Base-by-base conservation (phyloP, 2,113 vertebrate species). In the Clarias macrocephalus region DNA sequence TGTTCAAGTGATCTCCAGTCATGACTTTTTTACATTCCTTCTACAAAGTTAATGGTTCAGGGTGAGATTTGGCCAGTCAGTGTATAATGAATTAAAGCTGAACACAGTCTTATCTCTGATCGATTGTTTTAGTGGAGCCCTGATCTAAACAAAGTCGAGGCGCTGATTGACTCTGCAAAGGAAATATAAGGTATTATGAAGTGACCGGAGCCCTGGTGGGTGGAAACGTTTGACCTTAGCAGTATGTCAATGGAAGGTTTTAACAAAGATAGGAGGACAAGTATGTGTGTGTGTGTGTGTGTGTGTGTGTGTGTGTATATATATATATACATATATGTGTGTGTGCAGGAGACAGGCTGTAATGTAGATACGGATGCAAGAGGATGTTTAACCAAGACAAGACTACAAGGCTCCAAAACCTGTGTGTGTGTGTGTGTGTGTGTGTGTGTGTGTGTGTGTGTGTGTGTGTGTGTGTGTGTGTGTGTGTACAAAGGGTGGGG, bases 401-500 rank as follows among this genome's bases (percentile, higher is more conserved):
- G 30, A 66, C 80, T n/a, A 56, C 3, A 80, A 52, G 52, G 72
- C 28, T 57, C n/a, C 75, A 88, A 85, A 73, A 16, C 23, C 21
- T 25, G 88, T 91, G 89, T 90, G 88, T 83, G 87, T 89, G 85
- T 81, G 89, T 91, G 88, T 85, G 81, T 82, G 60, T 91, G 88
- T 89, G 86, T 90, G 90, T 91, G 88, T 91, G 89, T 90, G 88
- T 83, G 87, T 89, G 85, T 81, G 89, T 91, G 88, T 85, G 81
- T 82, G 60, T n/a, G n/a, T n/a, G n/a, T n/a, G n/a, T 54, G 89
- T 91, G 88, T 85, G 81, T 66, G 81, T 66, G 90, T 84, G 82
- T 91, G 88, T 89, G 86, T 90, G 90, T 91, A 89, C 89, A 48
- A 48, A 86, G 91, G 91, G 89, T 88, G 90, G 92, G 91, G 80